Conservation (phyloP, 2,113 vertebrate genomes). For the Clarias batrachus region DNA sequence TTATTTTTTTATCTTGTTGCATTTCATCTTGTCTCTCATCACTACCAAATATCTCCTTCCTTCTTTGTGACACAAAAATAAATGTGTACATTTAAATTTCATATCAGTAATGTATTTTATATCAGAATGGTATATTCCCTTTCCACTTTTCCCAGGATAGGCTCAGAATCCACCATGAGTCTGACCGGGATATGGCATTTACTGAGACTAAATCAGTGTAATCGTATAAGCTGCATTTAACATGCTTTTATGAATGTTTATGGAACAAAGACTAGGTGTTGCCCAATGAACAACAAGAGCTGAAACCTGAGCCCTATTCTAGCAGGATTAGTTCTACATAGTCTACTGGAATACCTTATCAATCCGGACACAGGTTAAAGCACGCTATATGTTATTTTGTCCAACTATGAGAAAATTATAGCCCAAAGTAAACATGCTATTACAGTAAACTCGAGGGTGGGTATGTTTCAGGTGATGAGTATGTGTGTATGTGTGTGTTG, state of each 20-base stretch:
- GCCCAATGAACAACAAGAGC: background rate
- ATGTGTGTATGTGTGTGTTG: conserved; percentile 26
- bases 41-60: too few species aligned
- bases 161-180: background rate
- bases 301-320: background rate
- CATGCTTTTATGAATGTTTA: background rate
- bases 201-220: background rate
- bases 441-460: background rate
- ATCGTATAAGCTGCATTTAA: background rate
- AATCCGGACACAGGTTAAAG: background rate
- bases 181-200: background rate
- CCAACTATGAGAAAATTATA: background rate
- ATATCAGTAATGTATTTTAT: background rate
- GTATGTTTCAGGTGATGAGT: background rate
- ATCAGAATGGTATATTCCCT: background rate
- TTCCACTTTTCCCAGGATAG: background rate
- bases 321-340: background rate
- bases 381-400: background rate
- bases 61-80: too few species aligned
- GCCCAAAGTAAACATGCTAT: background rate
- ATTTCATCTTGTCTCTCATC: too few species aligned
- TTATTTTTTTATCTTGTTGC: too few species aligned
- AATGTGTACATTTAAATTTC: too few species aligned
- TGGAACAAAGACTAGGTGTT: background rate
- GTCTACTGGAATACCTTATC: background rate